Conservation (phyloP, 1,140 invertebrate genomes). For the Antheraea pernyi region DNA sequence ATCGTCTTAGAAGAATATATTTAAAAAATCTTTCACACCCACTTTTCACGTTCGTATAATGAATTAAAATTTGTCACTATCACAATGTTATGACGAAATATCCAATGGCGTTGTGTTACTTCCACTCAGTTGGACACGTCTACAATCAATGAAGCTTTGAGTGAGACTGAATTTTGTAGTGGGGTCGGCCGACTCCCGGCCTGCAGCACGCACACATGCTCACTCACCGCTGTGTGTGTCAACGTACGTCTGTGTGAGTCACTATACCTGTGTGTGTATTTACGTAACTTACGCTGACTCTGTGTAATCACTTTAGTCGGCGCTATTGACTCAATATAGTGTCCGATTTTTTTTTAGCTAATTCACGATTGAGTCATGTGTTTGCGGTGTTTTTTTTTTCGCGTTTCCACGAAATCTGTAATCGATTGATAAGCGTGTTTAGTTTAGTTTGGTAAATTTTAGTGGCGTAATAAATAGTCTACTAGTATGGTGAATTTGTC, state of each 20-base stretch:
- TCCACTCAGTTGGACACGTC: conserved; percentile 56
- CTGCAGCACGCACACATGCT: conserved; percentile 57
- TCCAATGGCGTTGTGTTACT: conserved; percentile 57
- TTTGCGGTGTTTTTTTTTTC: conserved; percentile 52
- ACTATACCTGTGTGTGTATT: conserved; percentile 40
- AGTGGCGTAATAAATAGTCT: conserved; percentile 49
- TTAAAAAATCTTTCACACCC: conserved; percentile 55
- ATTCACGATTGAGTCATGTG: conserved; percentile 74
- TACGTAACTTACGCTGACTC: conserved; percentile 64
- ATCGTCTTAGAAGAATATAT: conserved; percentile 47
- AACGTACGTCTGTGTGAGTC: conserved; percentile 31
- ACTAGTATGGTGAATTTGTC: conserved; percentile 22
- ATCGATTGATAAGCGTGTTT: conserved; percentile 59
- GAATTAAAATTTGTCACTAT: conserved; percentile 54
- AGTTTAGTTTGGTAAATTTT: conserved; percentile 37
- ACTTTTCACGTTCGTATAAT: conserved; percentile 68
- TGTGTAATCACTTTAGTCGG: conserved; percentile 66
- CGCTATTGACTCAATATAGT: conserved; percentile 69
- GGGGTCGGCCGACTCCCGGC: conserved; percentile 66
- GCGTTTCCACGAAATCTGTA: conserved; percentile 60
- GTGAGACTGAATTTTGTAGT: conserved; percentile 75
- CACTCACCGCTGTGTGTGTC: conserved; percentile 37
- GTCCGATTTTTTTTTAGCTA: conserved; percentile 71
- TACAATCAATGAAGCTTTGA: conserved; percentile 54
- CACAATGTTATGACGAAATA: conserved; percentile 77